A percentile compares a stretch with the other conserved stretches of the same genome.
phyloP scores from a whole-genome alignment of 2,113 vertebrate genomes.

The Gobio gobio region DNA sequence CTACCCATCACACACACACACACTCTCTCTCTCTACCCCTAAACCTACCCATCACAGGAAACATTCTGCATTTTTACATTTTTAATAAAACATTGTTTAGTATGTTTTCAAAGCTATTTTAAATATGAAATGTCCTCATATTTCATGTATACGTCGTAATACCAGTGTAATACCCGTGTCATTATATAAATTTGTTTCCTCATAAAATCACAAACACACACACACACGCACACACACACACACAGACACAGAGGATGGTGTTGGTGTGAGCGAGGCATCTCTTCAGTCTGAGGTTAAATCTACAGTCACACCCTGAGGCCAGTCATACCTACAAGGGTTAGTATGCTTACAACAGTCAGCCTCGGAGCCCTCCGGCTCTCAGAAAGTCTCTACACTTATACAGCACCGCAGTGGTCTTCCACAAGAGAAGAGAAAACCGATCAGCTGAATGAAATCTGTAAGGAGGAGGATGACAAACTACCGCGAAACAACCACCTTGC shows the following conservation, averaged over 20 bases:
- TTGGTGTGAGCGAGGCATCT: neutral
- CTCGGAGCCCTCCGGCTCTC: neutral
- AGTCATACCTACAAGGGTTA: constrained; percentile 23
- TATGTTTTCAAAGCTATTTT: too few relatives aligned
- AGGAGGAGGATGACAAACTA: neutral
- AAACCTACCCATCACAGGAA: too few relatives aligned
- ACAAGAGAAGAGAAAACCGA: neutral
- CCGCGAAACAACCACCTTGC: neutral
- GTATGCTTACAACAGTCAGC: neutral
- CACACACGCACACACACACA: too few relatives aligned
- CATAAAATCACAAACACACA: too few relatives aligned
- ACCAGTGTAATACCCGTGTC: too few relatives aligned
- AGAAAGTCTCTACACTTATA: constrained; percentile 9
- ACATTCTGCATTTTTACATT: too few relatives aligned
- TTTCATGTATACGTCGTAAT: too few relatives aligned
- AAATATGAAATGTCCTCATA: too few relatives aligned
- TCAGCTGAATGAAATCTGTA: constrained; percentile 11
- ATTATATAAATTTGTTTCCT: too few relatives aligned
- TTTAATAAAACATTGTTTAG: too few relatives aligned
- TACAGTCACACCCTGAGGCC: constrained; percentile 37
- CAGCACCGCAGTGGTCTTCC: constrained; percentile 9
- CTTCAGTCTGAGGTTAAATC: constrained; percentile 29
- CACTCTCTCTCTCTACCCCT: too few relatives aligned
- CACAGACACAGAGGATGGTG: neutral
- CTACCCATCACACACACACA: too few relatives aligned